phyloP scores from a whole-genome alignment of 2,888 invertebrate species.

The Chymomyza caudatula region DNA sequence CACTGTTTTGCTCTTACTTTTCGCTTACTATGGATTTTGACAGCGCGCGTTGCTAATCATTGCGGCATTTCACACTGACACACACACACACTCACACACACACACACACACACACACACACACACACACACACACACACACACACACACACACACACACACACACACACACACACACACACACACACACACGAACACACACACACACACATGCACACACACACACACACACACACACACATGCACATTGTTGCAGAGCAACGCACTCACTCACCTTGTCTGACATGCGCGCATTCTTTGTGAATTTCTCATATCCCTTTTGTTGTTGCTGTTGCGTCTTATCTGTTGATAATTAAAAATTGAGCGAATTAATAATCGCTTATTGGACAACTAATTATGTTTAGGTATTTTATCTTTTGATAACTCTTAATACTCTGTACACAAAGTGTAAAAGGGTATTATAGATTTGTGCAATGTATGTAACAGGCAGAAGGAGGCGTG shows the following conservation, averaged over 20 bases:
- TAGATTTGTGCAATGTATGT: too few species aligned
- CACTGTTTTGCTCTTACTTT: conserved; percentile 22
- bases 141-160: neutral
- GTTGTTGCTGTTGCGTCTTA: conserved; percentile 9
- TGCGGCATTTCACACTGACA: conserved; percentile 62
- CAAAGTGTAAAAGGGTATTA: too few species aligned
- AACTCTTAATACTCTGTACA: too few species aligned
- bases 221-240: neutral
- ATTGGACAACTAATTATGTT: too few species aligned
- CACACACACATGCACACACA: neutral
- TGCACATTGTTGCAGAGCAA: neutral
- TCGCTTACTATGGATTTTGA: conserved; percentile 71
- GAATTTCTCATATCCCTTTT: neutral
- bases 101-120: too few species aligned
- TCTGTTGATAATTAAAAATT: neutral
- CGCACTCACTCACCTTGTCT: neutral
- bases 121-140: neutral
- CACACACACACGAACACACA: neutral
- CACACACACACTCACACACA: conserved; percentile 26
- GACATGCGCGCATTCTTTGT: neutral
- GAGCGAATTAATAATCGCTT: neutral
- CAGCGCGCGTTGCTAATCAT: conserved; percentile 64
- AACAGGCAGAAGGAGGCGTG: too few species aligned
- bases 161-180: neutral
- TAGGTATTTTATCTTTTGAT: too few species aligned